phyloP scores from a whole-genome alignment of 1,140 invertebrate species.

The Orchestia grillus region DNA sequence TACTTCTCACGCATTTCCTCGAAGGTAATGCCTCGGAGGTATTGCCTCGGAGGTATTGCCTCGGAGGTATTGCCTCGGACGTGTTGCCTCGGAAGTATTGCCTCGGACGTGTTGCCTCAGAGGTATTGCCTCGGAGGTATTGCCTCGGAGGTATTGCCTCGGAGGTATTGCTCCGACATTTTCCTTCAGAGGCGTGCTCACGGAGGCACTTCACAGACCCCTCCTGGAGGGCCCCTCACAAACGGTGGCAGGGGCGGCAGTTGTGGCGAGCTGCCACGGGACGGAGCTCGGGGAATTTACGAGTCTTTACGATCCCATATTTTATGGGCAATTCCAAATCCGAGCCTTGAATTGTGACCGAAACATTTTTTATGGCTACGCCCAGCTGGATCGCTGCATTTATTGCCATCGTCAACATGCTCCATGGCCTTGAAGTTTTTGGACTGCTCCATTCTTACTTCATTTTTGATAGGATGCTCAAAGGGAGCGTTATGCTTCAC shows the following conservation, averaged over 20 bases:
- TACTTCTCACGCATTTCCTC: not conserved
- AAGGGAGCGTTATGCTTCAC: not conserved
- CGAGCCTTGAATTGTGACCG: not conserved
- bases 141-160: not conserved
- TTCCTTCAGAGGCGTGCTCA: too few relatives aligned
- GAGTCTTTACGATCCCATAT: not conserved
- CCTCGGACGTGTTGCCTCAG: too few relatives aligned
- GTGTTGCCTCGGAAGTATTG: too few relatives aligned
- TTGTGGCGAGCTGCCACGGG: not conserved
- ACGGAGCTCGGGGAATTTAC: not conserved
- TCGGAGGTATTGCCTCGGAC: not conserved
- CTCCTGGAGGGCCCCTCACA: not conserved
- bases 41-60: not conserved
- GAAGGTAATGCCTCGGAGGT: not conserved
- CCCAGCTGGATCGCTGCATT: not conserved
- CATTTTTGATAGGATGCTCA: not conserved
- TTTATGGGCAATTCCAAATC: not conserved
- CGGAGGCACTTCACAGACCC: too few relatives aligned
- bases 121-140: too few relatives aligned
- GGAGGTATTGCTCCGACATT: not conserved
- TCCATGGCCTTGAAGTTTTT: not conserved
- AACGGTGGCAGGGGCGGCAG: not conserved
- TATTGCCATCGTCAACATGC: not conserved
- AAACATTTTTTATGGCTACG: not conserved
- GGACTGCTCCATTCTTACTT: not conserved